phyloP scores from a whole-genome alignment of 2,888 invertebrate species.

The Cremastinae sp. region DNA sequence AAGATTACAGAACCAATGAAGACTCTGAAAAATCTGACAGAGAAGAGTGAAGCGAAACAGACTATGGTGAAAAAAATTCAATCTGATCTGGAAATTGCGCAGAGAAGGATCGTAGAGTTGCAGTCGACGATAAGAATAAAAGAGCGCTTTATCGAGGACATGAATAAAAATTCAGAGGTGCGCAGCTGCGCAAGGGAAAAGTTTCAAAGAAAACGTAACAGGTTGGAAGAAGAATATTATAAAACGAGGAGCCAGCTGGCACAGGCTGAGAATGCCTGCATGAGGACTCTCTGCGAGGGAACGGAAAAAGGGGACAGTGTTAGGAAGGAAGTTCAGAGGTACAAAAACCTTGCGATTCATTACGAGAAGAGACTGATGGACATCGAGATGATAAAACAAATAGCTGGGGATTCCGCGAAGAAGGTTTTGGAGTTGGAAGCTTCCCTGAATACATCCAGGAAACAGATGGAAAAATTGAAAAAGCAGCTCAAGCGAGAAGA shows the following conservation, averaged over 20 bases:
- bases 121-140: slow-evolving; percentile 87
- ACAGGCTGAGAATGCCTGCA: slow-evolving; percentile 81
- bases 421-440: slow-evolving; percentile 88
- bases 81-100: slow-evolving; percentile 85
- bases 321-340: slow-evolving; percentile 78
- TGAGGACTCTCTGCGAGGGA: slow-evolving; percentile 63
- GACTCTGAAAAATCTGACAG: slow-evolving; percentile 80
- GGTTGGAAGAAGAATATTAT: slow-evolving; percentile 84
- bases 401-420: slow-evolving; percentile 84
- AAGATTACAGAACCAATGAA: slow-evolving; percentile 83
- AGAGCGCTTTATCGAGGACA: slow-evolving; percentile 87
- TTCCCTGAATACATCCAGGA: slow-evolving; percentile 88
- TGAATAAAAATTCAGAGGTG: slow-evolving; percentile 84
- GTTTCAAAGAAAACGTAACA: slow-evolving; percentile 85
- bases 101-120: slow-evolving; percentile 87
- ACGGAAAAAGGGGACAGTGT: slow-evolving; percentile 73
- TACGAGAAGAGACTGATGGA: slow-evolving; percentile 82
- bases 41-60: slow-evolving; percentile 77
- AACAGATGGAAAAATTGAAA: slow-evolving; percentile 88
- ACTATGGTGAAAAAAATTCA: slow-evolving; percentile 78
- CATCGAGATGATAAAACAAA: slow-evolving; percentile 82
- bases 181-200: slow-evolving; percentile 83
- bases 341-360: slow-evolving; percentile 80
- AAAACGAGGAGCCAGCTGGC: slow-evolving; percentile 83
- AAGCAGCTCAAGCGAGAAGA: slow-evolving; percentile 88